Conservation (phyloP, 2,888 invertebrate genomes). For the Lithophane ornitopus region DNA sequence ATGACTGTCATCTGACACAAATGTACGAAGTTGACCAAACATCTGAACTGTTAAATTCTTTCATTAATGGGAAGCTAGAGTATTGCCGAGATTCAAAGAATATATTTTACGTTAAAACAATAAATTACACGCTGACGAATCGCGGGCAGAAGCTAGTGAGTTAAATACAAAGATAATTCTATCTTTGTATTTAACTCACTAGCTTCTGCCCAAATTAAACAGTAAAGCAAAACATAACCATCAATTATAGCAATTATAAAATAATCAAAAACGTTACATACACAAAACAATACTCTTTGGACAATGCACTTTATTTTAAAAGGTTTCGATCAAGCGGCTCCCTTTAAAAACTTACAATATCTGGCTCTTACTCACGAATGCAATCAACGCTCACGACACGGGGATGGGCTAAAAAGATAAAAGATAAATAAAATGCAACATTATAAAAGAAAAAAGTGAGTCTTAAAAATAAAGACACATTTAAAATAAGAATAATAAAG, state of each 20-base stretch:
- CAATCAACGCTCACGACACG: slow-evolving; percentile 83
- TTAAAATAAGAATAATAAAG: slow-evolving; percentile 72
- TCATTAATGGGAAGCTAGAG: not conserved
- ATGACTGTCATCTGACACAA: too few relatives aligned
- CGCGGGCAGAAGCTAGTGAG: not conserved
- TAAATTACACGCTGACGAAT: not conserved
- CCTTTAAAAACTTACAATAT: slow-evolving; percentile 83
- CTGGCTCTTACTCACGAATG: slow-evolving; percentile 82
- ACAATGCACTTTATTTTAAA: slow-evolving; percentile 72
- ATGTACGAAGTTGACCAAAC: too few relatives aligned
- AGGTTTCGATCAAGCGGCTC: slow-evolving; percentile 82
- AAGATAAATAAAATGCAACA: slow-evolving; percentile 66
- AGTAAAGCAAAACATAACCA: not conserved
- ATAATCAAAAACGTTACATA: slow-evolving; percentile 26
- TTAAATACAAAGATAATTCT: too few relatives aligned
- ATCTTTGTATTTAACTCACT: too few relatives aligned
- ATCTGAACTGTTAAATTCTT: too few relatives aligned
- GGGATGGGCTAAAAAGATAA: slow-evolving; percentile 61
- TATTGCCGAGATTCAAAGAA: not conserved
- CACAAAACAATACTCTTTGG: slow-evolving; percentile 58
- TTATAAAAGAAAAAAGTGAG: slow-evolving; percentile 58
- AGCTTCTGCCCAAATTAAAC: too few relatives aligned
- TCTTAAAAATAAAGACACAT: slow-evolving; percentile 63
- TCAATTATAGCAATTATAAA: slow-evolving; percentile 33
- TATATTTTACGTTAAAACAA: not conserved